Evolutionary conservation across 2,113 vertebrate genomes (phyloP).

Genomic region (Campylorhamphus procurvoides): DNA sequence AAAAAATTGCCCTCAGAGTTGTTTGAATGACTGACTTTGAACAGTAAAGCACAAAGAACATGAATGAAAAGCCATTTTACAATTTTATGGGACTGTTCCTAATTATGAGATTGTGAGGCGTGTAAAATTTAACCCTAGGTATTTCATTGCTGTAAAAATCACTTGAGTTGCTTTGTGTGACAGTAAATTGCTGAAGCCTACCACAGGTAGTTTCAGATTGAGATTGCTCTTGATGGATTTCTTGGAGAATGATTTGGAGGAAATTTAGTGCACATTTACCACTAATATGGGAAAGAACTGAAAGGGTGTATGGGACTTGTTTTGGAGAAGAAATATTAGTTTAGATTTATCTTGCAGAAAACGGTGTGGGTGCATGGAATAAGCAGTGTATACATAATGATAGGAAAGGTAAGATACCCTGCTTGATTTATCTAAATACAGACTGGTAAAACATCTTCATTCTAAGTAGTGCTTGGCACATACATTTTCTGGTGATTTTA

Average conservation of each 20-base stretch:
- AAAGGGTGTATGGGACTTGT: not conserved
- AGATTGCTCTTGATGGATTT: not conserved
- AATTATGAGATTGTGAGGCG: not conserved
- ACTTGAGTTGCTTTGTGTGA: not conserved
- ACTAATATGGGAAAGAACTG: not conserved
- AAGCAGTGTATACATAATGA: not conserved
- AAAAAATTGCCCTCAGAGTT: not conserved
- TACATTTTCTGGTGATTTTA: conserved; percentile 15
- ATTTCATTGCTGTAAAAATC: not conserved
- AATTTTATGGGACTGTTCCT: not conserved
- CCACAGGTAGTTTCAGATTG: not conserved
- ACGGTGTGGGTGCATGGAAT: not conserved
- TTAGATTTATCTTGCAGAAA: not conserved
- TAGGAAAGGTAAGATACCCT: not conserved
- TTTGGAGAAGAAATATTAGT: not conserved
- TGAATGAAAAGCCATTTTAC: not conserved
- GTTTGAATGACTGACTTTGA: not conserved
- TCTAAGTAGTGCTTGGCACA: not conserved
- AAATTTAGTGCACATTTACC: not conserved
- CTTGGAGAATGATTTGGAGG: not conserved
- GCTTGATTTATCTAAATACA: not conserved
- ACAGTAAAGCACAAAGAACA: not conserved
- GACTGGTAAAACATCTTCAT: not conserved
- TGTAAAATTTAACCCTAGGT: not conserved
- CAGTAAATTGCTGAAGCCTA: not conserved